A percentile compares a stretch with the other conserved stretches of the same genome.
phyloP scores from a whole-genome alignment of 1,140 invertebrate genomes.

The Nasonia giraulti region DNA sequence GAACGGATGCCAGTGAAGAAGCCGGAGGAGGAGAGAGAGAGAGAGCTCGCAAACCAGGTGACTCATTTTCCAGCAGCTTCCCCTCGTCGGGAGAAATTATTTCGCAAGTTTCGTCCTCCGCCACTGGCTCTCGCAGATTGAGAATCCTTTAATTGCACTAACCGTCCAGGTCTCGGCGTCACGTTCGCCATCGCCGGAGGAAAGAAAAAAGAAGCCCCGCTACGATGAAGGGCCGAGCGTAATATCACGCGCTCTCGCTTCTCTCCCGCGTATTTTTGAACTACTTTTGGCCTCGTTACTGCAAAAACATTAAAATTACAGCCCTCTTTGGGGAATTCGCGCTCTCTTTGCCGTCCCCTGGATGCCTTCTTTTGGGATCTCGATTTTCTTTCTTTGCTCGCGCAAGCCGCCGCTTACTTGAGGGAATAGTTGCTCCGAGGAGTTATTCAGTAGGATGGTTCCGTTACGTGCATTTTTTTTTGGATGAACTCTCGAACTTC shows the following conservation, averaged over 20 bases:
- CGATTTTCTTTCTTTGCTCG: conserved; percentile 13
- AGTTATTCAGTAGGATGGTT: not conserved
- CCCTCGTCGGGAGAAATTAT: conserved; percentile 55
- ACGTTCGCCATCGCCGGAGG: conserved; percentile 13
- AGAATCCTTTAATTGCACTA: conserved; percentile 45
- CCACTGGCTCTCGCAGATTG: conserved; percentile 28
- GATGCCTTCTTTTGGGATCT: not conserved
- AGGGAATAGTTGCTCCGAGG: not conserved
- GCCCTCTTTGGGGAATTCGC: not conserved
- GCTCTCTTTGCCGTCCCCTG: not conserved
- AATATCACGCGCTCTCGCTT: not conserved
- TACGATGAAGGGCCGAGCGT: not conserved
- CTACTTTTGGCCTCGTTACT: conserved; percentile 39
- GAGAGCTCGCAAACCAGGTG: conserved; percentile 27
- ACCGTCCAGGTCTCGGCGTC: conserved; percentile 2
- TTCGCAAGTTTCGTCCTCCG: conserved; percentile 54
- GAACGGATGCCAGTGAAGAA: conserved; percentile 62
- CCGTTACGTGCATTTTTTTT: not conserved
- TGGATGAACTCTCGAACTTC: not conserved
- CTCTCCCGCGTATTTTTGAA: not conserved
- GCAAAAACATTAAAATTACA: conserved; percentile 46
- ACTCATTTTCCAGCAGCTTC: conserved; percentile 38
- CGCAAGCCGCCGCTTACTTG: not conserved
- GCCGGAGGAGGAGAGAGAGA: not conserved
- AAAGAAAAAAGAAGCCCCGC: not conserved